Percentiles rank a stretch among this genome's conserved stretches.
These are phyloP conservation scores for Anarrhichthys ocellatus DNA, from an alignment of 2,113 vertebrate species.

Conservation along the genomic window DNA sequence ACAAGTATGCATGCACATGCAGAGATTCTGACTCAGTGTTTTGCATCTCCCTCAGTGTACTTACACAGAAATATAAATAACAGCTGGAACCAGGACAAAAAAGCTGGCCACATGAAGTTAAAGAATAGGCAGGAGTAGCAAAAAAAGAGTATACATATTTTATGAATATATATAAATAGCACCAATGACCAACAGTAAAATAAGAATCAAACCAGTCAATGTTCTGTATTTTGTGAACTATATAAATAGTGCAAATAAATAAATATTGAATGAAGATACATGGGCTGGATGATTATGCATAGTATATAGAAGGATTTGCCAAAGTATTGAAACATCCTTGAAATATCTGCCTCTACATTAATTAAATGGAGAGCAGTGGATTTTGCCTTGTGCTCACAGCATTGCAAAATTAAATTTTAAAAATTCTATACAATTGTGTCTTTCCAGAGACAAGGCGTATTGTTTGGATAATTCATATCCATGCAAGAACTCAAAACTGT, in stretches of 20 bases:
- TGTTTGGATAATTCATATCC: background rate
- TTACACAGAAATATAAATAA: background rate
- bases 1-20: background rate
- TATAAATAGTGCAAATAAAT: background rate
- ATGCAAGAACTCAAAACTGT: background rate
- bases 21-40: background rate
- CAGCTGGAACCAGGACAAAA: background rate
- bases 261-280: background rate
- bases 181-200: background rate
- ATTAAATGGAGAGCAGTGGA: background rate
- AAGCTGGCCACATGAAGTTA: background rate
- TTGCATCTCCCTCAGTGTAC: background rate
- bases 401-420: background rate
- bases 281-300: background rate
- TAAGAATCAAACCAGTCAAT: background rate
- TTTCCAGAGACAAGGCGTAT: background rate
- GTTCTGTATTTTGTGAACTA: background rate
- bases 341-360: background rate
- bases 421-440: background rate
- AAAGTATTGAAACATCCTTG: constrained; percentile 2
- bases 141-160: background rate
- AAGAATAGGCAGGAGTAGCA: background rate
- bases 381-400: background rate
- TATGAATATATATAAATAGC: background rate
- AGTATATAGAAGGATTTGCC: background rate